Evolutionary conservation across 1,140 invertebrate genomes (phyloP), one percentile per base, ranked within the genome.

Genomic region (Carcinoscorpius rotundicauda): DNA sequence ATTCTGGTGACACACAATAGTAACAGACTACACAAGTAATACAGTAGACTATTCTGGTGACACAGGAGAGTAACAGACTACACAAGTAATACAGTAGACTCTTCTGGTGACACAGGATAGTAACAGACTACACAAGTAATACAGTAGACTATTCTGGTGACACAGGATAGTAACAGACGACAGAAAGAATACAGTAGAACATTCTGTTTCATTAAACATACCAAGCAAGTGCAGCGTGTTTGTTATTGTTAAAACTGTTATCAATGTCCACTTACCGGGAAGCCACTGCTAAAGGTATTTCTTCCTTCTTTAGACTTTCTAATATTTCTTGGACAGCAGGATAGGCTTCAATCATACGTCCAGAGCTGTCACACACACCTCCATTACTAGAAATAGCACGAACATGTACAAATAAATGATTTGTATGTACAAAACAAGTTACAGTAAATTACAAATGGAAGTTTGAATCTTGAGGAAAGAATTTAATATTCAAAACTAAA

Each of bases 251-350:
- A 75, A 58, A 78, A 70, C 70, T 82, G 72, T 48, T 53, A 51
- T 52, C 29, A 29, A 29, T 2, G 29, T 29, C 29, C 29, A 29
- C 29, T 29, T 29, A 67, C 66, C 66, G 61, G 4, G 66, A 67
- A 29, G 66, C 66, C 50, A 67, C 60, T 5, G 63, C 66, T 49
- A 67, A 59, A 8, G 51, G 52, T 62, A 62, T 64, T 61, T 63
- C 66, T 52, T 67, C 60, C 11, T 11, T 50, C 48, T 58, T 62
- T 53, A 64, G 56, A 8, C 55, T 62, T 53, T 67, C 55, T n/a
- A 88, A 75, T 66, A 87, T 76, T 58, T 81, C 72, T 11, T 84
- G 81, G 51, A 85, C 82, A 68, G 87, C 82, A 51, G 79, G 76
- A 70, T 84, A 87, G 71, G 74, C 78, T 61, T 77, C 77, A 49